Conservation (phyloP, 2,113 vertebrate genomes). For the Neoarius graeffei region DNA sequence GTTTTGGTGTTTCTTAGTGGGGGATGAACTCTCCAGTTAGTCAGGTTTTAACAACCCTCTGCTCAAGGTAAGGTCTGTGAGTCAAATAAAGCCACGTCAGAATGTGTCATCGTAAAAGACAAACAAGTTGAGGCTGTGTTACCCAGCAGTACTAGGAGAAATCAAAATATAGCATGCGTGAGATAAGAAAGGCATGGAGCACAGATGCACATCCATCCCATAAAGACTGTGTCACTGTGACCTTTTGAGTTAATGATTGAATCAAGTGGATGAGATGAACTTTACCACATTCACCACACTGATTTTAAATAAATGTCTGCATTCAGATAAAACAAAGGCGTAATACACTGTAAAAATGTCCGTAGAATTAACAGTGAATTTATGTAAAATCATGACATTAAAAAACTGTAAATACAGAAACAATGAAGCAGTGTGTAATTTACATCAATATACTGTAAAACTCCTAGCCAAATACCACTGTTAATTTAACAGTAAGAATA, state of each 20-base stretch:
- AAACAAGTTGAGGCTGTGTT: constrained; percentile 70
- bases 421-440: no score
- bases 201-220: constrained; percentile 3
- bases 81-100: constrained; percentile 57
- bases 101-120: constrained; percentile 53
- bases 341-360: no score
- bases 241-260: constrained; percentile 30
- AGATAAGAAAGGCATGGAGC: constrained; percentile 28
- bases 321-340: constrained; percentile 7
- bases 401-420: no score
- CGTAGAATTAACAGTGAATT: no score
- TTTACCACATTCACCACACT: constrained; percentile 18
- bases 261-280: background rate
- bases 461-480: no score
- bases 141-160: constrained; percentile 52
- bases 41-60: constrained; percentile 20
- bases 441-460: no score
- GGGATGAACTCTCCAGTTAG: constrained; percentile 8
- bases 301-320: constrained; percentile 12
- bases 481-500: no score
- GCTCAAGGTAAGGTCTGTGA: constrained; percentile 43
- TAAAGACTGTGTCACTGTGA: constrained; percentile 18
- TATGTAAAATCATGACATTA: no score
- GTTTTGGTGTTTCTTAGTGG: constrained; percentile 4
- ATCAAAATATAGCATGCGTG: background rate